These are phyloP conservation scores for Esperia sulphurella DNA, from an alignment of 2,888 invertebrate genomes.

Conservation along the genomic window DNA sequence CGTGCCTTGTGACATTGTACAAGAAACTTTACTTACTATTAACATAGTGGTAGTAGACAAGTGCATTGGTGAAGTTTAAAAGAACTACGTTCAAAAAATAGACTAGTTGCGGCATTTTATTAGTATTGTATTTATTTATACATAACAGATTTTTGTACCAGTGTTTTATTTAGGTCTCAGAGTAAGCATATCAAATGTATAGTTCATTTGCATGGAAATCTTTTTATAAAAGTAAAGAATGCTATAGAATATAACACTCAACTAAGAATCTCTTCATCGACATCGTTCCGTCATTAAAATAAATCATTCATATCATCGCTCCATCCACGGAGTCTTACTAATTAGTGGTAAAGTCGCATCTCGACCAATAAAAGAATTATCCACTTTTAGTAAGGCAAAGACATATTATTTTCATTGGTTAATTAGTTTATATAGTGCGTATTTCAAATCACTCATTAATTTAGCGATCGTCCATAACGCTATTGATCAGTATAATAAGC, in stretches of 20 bases:
- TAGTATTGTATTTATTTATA: slow-evolving; percentile 47
- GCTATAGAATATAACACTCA: not conserved
- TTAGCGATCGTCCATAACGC: slow-evolving; percentile 42
- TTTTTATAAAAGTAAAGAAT: not conserved
- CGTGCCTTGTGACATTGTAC: slow-evolving; percentile 66
- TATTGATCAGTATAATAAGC: slow-evolving; percentile 48
- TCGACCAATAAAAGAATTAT: too few species aligned
- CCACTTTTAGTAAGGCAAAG: too few species aligned
- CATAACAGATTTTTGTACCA: slow-evolving; percentile 32
- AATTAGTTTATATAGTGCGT: slow-evolving; percentile 8
- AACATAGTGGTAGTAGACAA: slow-evolving; percentile 25
- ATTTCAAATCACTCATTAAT: slow-evolving; percentile 12
- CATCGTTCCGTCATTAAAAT: slow-evolving; percentile 27
- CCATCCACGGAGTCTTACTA: slow-evolving; percentile 46
- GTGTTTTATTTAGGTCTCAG: slow-evolving; percentile 47
- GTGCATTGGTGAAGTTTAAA: slow-evolving; percentile 19
- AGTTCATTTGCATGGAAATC: slow-evolving; percentile 30
- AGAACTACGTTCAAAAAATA: slow-evolving; percentile 36
- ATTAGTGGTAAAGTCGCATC: not conserved
- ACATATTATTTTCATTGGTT: slow-evolving; percentile 1
- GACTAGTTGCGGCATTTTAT: slow-evolving; percentile 67
- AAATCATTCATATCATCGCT: slow-evolving; percentile 61
- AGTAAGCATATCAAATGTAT: slow-evolving; percentile 54
- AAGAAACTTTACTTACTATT: slow-evolving; percentile 25
- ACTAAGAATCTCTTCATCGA: slow-evolving; percentile 1